Base-by-base conservation (phyloP, 2,888 invertebrate species). In the Tortricodes alternella region DNA sequence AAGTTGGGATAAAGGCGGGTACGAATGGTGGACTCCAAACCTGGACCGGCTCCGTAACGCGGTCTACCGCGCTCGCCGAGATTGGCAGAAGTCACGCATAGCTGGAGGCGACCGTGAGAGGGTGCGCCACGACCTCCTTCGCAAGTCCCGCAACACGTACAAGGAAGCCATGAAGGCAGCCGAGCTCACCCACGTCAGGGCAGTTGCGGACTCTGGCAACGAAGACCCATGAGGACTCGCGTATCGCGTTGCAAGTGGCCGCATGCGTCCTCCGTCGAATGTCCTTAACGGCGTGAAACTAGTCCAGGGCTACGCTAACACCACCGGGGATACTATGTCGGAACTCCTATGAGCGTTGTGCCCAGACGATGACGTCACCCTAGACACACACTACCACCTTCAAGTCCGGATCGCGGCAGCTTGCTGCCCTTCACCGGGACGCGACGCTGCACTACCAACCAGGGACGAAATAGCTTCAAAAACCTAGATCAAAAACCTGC, bases 341-440 rank as follows among this genome's bases (percentile, higher is more conserved):
- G 32, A 37, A 0, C 41, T 74, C 1, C 21, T 74, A 1, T 0
- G 1, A 0, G 52, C 65, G 0, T 50, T 75, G 1, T 76, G 68
- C 27, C 74, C 71, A 0, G 74, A 73, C 21, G 73, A 73, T n/a
- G 53, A 63, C 1, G n/a, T 5, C 1, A 1, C 29, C 0, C 1
- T 0, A 1, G 72, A 74, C 50, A 21, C 66, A 0, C 11, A 2
- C 0, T 66, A 68, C 13, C 75, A 74, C 43, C 1, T 41, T 1
- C 35, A 37, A 8, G 63, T 75, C 1, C 56, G 70, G 0, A 0
- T 63, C 0, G 24, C 35, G 11, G 71, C 71, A 0, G 57, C 67
- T 3, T 58, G 59, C 21, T 7, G 44, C 0, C 70, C 69, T 0
- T 9, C 15, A n/a, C n/a, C n/a, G 0, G 13, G 57, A 0, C 67